phyloP scores from a whole-genome alignment of 2,797 vertebrate species.

The Vipera latastei region DNA sequence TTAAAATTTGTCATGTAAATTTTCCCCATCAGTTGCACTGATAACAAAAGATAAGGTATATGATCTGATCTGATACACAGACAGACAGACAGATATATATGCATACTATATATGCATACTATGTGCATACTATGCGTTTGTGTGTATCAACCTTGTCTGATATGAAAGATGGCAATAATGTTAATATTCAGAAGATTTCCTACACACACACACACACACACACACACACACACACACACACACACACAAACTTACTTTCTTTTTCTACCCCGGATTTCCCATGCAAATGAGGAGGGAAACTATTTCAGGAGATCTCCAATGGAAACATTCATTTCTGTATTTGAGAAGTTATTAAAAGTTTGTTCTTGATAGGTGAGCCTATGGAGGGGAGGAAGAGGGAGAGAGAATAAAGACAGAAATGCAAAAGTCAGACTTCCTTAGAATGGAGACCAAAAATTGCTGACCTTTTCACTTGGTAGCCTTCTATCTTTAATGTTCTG shows the following conservation, averaged over 20 bases:
- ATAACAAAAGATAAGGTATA: background rate
- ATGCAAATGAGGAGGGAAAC: constrained; percentile 25
- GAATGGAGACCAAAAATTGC: constrained; percentile 21
- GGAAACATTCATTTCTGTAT: constrained; percentile 27
- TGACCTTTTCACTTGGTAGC: constrained; percentile 26
- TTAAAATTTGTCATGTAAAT: background rate
- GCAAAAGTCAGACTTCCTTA: constrained; percentile 1
- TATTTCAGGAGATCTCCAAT: constrained; percentile 21
- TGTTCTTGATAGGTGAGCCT: constrained; percentile 11
- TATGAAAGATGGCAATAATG: background rate
- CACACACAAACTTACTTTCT: background rate
- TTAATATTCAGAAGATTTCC: background rate
- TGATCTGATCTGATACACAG: too few relatives aligned
- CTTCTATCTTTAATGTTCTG: constrained; percentile 15
- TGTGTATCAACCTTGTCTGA: background rate
- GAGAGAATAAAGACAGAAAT: background rate
- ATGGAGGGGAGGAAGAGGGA: background rate
- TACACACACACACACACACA: background rate
- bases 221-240: background rate
- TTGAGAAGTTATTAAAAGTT: background rate
- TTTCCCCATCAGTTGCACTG: background rate
- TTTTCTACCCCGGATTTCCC: constrained; percentile 19
- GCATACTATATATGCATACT: too few relatives aligned
- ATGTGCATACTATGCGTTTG: background rate
- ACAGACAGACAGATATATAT: too few relatives aligned